Evolutionary conservation across 2,797 vertebrate species (phyloP).

Genomic region (Crenichthys baileyi): DNA sequence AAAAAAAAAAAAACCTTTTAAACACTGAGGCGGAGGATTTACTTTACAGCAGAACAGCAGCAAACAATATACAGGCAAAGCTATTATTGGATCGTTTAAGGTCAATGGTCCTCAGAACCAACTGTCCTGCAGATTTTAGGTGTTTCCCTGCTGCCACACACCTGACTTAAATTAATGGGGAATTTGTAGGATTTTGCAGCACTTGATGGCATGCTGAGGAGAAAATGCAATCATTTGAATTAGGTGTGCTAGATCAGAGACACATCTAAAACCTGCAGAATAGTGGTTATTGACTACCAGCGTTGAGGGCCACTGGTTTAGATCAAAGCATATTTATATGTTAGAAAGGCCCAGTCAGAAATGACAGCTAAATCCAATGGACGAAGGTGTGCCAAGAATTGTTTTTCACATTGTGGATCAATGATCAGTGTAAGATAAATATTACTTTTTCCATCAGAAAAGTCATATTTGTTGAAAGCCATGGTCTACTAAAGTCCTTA

Average conservation of each 20-base stretch:
- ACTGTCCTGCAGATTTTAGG: background rate
- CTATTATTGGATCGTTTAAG: background rate
- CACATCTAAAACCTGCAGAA: background rate
- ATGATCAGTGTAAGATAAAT: background rate
- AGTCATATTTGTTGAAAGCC: background rate
- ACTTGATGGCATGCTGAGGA: background rate
- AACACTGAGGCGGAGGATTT: background rate
- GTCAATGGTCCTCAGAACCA: background rate
- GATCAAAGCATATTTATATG: background rate
- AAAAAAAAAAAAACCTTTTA: background rate
- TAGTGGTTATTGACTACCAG: background rate
- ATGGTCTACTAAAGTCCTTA: background rate
- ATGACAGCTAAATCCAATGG: background rate
- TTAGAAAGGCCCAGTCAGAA: background rate
- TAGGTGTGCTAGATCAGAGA: background rate
- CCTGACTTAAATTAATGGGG: background rate
- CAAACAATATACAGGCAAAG: background rate
- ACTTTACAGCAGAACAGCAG: background rate
- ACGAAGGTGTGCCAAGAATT: background rate
- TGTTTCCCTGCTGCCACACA: background rate
- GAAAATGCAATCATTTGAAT: background rate
- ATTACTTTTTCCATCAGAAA: background rate
- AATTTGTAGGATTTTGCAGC: background rate
- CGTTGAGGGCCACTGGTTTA: background rate
- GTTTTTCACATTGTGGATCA: background rate